Evolutionary conservation across 2,113 vertebrate genomes (phyloP).

Genomic region (Scolopax mira): DNA sequence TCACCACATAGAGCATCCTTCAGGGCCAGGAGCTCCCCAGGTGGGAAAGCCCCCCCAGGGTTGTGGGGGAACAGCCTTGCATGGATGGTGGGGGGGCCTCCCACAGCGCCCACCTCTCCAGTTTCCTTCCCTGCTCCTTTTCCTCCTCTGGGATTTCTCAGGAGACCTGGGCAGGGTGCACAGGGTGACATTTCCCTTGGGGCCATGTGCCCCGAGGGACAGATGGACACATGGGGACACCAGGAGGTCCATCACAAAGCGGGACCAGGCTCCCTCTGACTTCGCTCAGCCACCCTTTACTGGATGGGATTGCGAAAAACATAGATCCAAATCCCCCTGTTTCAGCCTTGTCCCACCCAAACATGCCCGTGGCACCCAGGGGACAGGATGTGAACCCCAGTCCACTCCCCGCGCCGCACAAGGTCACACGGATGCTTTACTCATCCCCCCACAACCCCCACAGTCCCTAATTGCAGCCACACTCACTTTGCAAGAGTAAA

Average conservation of each 20-base stretch:
- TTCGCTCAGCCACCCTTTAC: not conserved
- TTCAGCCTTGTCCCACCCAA: not conserved
- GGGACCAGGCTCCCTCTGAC: not conserved
- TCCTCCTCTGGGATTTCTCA: not conserved
- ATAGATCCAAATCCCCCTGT: rapidly evolving
- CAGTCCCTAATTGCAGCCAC: not conserved
- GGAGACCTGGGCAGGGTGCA: not conserved
- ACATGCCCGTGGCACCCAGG: rapidly evolving
- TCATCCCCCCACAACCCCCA: not conserved
- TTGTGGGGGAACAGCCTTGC: rapidly evolving
- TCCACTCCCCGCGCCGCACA: not conserved
- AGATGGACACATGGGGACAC: not conserved
- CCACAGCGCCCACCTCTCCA: not conserved
- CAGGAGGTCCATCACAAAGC: not conserved
- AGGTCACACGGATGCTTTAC: not conserved
- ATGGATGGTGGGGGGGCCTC: rapidly evolving
- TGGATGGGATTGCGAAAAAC: not conserved
- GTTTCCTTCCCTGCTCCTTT: not conserved
- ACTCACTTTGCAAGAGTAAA: not conserved
- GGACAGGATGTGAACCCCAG: rapidly evolving
- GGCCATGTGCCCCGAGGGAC: not conserved
- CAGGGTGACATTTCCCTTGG: not conserved
- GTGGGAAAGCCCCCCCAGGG: not conserved
- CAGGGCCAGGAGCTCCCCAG: not conserved
- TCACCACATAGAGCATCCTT: not conserved